These are phyloP conservation scores for Lacerta bilineata DNA, from an alignment of 2,797 vertebrate species.

Conservation along the genomic window DNA sequence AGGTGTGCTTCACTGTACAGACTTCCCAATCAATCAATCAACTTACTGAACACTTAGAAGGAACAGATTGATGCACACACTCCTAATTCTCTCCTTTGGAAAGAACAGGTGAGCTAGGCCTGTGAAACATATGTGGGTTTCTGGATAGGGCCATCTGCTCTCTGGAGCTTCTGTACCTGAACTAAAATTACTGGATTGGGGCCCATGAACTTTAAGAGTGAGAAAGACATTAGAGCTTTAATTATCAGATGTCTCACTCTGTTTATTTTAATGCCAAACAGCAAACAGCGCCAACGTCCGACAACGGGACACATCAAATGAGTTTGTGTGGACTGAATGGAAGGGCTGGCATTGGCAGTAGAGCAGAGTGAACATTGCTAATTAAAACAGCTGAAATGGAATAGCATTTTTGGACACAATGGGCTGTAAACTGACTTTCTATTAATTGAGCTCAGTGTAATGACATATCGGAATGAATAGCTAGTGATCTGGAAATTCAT, in stretches of 20 bases:
- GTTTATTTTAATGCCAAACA: slow-evolving; percentile 26
- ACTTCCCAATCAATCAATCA: no score
- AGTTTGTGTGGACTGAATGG: neutral
- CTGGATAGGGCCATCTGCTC: neutral
- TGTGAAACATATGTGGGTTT: neutral
- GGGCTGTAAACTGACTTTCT: slow-evolving; percentile 61
- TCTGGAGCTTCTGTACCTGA: neutral
- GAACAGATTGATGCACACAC: no score
- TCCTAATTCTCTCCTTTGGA: neutral
- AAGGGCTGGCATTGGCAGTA: slow-evolving; percentile 9
- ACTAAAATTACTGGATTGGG: neutral
- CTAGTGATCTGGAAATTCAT: slow-evolving; percentile 82
- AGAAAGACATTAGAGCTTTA: slow-evolving; percentile 7
- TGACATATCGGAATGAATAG: slow-evolving; percentile 76
- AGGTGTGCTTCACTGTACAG: neutral
- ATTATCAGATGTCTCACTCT: slow-evolving; percentile 13
- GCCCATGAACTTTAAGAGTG: neutral
- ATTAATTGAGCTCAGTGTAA: slow-evolving; percentile 75
- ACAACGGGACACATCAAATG: slow-evolving; percentile 46
- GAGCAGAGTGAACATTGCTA: slow-evolving; percentile 33
- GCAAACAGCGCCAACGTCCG: neutral
- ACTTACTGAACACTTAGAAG: neutral
- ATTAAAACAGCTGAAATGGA: slow-evolving; percentile 60
- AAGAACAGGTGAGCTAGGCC: neutral
- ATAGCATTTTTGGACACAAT: slow-evolving; percentile 54